phyloP scores from a whole-genome alignment of 1,140 invertebrate species.

The Globodera rostochiensis region DNA sequence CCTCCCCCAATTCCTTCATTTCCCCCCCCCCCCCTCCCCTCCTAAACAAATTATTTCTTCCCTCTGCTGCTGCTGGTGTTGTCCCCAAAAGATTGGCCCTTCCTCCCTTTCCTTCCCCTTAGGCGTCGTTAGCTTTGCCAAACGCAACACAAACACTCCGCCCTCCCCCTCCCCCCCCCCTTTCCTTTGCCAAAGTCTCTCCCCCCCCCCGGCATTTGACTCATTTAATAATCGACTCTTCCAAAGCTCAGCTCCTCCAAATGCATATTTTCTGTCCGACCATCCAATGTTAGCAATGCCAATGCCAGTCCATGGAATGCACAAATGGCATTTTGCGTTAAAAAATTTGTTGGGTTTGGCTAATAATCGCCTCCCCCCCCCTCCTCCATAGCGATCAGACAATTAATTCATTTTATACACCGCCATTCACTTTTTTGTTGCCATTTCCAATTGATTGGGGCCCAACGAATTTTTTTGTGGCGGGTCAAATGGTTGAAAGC shows the following conservation, averaged over 20 bases:
- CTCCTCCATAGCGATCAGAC: too few relatives aligned
- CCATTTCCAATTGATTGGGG: too few relatives aligned
- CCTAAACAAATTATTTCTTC: neutral
- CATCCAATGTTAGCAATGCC: too few relatives aligned
- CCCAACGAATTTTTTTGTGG: too few relatives aligned
- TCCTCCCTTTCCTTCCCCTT: neutral
- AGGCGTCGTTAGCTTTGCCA: neutral
- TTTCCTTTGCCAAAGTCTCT: neutral
- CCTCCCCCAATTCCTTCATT: neutral
- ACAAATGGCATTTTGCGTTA: too few relatives aligned
- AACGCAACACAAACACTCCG: constrained; percentile 10
- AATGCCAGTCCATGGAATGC: too few relatives aligned
- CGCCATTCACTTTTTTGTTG: too few relatives aligned
- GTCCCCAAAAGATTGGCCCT: neutral
- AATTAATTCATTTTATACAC: too few relatives aligned
- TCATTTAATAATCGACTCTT: constrained; percentile 3
- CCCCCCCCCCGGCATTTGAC: neutral
- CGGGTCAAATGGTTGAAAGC: neutral
- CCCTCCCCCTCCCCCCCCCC: neutral
- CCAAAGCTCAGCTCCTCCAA: neutral
- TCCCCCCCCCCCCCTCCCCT: neutral
- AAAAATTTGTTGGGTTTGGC: too few relatives aligned
- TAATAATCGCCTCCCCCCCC: too few relatives aligned
- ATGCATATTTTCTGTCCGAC: too few relatives aligned
- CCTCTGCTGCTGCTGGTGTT: neutral